A percentile compares a stretch with the other conserved stretches of the same genome.
Evolutionary conservation across 2,113 vertebrate species (phyloP).

Genomic region (Sorex fumeus): DNA sequence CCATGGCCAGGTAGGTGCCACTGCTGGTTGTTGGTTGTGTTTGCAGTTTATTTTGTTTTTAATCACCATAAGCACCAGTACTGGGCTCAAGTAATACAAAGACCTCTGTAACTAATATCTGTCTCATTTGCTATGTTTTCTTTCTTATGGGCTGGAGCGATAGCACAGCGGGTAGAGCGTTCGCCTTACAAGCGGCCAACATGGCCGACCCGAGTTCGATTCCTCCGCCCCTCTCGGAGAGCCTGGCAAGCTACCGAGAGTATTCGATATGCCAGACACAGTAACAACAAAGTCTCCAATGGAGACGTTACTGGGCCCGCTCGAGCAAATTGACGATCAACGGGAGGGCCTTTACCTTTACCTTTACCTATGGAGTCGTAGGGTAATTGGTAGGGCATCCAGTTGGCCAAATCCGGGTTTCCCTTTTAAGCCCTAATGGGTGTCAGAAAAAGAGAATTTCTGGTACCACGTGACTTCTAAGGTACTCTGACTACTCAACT

Average conservation of each 20-base stretch:
- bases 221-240: too few relatives aligned
- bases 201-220: too few relatives aligned
- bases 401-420: not conserved
- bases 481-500: not conserved
- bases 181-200: too few relatives aligned
- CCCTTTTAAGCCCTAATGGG: not conserved
- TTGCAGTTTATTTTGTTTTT: not conserved
- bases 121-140: not conserved
- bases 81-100: not conserved
- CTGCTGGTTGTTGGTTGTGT: not conserved
- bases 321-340: too few relatives aligned
- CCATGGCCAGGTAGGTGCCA: not conserved
- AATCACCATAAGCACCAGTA: not conserved
- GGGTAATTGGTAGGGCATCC: not conserved
- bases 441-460: slow-evolving; percentile 18
- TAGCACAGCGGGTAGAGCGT: too few relatives aligned
- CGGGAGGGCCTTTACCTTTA: too few relatives aligned
- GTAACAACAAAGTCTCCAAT: too few relatives aligned
- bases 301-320: too few relatives aligned
- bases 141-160: too few relatives aligned
- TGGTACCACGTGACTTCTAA: not conserved
- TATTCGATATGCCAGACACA: too few relatives aligned
- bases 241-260: too few relatives aligned
- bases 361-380: not conserved
- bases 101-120: not conserved